Percentiles rank a stretch among this genome's conserved stretches.
phyloP scores from a whole-genome alignment of 1,140 invertebrate genomes.

The Mycetomoellerius zeteki region DNA sequence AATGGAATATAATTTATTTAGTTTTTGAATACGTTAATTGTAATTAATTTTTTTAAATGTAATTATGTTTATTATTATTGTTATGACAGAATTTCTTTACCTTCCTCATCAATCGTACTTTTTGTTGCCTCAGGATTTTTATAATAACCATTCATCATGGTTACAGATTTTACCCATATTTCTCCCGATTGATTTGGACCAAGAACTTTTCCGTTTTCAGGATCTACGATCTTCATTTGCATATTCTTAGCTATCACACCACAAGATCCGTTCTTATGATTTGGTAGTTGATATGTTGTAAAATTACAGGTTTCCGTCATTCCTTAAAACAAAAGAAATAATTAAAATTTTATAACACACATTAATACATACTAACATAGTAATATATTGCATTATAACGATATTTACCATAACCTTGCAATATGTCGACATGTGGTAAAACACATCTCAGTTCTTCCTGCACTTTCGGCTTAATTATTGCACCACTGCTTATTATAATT shows the following conservation, averaged over 20 bases:
- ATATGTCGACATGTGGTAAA: slow-evolving; percentile 65
- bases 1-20: neutral
- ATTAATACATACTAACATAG: neutral
- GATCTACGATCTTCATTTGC: slow-evolving; percentile 82
- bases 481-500: slow-evolving; percentile 73
- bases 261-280: slow-evolving; percentile 74
- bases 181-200: slow-evolving; percentile 86
- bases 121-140: slow-evolving; percentile 88
- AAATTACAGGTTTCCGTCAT: slow-evolving; percentile 76
- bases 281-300: slow-evolving; percentile 4
- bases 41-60: neutral
- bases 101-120: slow-evolving; percentile 84
- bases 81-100: neutral
- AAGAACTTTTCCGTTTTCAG: slow-evolving; percentile 79
- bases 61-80: slow-evolving; percentile 1
- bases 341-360: neutral
- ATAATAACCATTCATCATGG: slow-evolving; percentile 86
- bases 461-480: slow-evolving; percentile 74
- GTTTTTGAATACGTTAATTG: neutral
- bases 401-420: slow-evolving; percentile 76
- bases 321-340: slow-evolving; percentile 63
- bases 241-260: slow-evolving; percentile 73
- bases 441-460: slow-evolving; percentile 50
- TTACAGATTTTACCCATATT: slow-evolving; percentile 82
- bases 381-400: slow-evolving; percentile 57